Evolutionary conservation across 2,888 invertebrate genomes (phyloP).

Genomic region (Dioctria linearis): DNA sequence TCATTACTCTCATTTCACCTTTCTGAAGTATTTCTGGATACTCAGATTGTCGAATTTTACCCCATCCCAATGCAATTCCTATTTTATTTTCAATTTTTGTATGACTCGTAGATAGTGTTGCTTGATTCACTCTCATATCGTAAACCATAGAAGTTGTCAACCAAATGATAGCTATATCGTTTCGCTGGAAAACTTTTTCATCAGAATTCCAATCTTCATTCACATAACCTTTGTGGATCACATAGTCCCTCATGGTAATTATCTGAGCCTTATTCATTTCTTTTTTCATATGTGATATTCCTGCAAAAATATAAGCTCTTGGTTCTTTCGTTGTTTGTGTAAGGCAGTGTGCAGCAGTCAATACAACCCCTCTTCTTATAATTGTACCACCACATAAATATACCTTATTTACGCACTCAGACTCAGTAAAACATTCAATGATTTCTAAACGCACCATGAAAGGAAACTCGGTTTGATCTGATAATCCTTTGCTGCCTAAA

Average conservation of each 20-base stretch:
- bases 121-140: not conserved
- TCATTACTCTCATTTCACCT: not conserved
- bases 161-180: constrained; percentile 19
- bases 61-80: constrained; percentile 3
- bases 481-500: not conserved
- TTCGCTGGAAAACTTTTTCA: not conserved
- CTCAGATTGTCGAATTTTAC: not conserved
- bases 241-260: not conserved
- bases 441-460: not conserved
- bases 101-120: not conserved
- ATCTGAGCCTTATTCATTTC: not conserved
- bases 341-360: constrained; percentile 12
- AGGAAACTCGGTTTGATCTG: not conserved
- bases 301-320: not conserved
- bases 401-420: not conserved
- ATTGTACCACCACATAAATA: not conserved
- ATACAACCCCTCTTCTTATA: not conserved
- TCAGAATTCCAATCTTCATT: not conserved
- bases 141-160: not conserved
- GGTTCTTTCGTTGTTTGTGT: not conserved
- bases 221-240: not conserved
- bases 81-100: not conserved
- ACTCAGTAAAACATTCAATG: not conserved
- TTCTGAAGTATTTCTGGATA: not conserved
- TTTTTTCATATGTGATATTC: not conserved